Conservation (phyloP, 2,113 vertebrate genomes). For the Scopus umbretta region DNA sequence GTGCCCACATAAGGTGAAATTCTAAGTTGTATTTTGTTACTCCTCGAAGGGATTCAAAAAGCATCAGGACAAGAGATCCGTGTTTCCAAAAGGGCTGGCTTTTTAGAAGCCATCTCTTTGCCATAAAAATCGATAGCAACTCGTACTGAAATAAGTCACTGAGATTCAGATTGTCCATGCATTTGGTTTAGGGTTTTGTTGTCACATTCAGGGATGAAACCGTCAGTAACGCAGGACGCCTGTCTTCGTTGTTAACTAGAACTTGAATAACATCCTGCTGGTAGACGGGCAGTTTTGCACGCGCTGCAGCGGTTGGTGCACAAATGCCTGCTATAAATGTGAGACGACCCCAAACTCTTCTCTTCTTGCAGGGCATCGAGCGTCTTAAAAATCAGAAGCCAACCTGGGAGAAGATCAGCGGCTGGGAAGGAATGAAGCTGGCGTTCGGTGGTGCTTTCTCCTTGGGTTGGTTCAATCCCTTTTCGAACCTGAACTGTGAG, state of each 20-base stretch:
- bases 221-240: accelerated
- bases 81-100: neutral
- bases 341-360: neutral
- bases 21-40: neutral
- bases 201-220: neutral
- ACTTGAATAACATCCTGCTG: neutral
- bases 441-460: constrained; percentile 84
- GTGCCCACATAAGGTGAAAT: neutral
- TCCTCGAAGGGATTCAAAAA: neutral
- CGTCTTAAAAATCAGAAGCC: constrained; percentile 86
- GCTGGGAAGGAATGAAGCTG: constrained; percentile 80
- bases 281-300: neutral
- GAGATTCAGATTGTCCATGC: neutral
- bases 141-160: neutral
- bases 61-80: neutral
- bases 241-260: neutral
- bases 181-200: neutral
- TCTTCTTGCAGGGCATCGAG: constrained; percentile 86
- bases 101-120: neutral
- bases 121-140: neutral
- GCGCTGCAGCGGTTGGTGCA: neutral
- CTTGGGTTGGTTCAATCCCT: constrained; percentile 86
- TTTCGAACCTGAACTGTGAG: constrained; percentile 72
- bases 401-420: constrained; percentile 75
- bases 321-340: accelerated